Percentiles rank a stretch among this genome's conserved stretches.
Evolutionary conservation across 2,113 vertebrate species (phyloP).

Genomic region (Lutjanus erythropterus): DNA sequence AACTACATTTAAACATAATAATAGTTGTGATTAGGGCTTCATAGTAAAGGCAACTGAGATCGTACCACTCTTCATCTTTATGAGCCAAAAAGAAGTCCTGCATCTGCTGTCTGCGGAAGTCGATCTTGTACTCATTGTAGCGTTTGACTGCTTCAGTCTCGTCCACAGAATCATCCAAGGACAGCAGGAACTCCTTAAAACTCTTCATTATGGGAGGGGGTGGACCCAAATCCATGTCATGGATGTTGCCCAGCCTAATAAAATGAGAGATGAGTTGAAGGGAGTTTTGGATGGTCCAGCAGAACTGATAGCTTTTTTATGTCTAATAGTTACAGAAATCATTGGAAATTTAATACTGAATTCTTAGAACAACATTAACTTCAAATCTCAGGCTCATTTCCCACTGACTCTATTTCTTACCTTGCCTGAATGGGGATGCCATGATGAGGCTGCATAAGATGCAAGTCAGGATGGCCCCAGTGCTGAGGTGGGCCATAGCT

Average conservation of each 20-base stretch:
- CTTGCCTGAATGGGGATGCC: slow-evolving; percentile 94
- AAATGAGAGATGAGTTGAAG: background rate
- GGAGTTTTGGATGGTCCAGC: background rate
- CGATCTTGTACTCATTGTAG: slow-evolving; percentile 95
- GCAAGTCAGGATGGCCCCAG: slow-evolving; percentile 93
- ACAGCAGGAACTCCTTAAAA: slow-evolving; percentile 94
- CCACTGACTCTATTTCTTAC: slow-evolving; percentile 75
- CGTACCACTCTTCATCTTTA: slow-evolving; percentile 97
- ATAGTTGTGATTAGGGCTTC: background rate
- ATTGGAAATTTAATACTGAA: background rate
- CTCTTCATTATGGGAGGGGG: slow-evolving; percentile 92
- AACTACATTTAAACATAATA: slow-evolving; percentile 6
- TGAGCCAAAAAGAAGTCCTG: slow-evolving; percentile 96
- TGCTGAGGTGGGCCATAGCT: slow-evolving; percentile 93
- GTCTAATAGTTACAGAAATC: background rate
- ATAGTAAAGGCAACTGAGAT: slow-evolving; percentile 38
- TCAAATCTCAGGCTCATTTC: background rate
- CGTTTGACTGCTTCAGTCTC: slow-evolving; percentile 94
- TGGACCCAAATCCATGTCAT: slow-evolving; percentile 91
- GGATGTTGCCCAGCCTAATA: slow-evolving; percentile 90
- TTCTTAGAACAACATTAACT: background rate
- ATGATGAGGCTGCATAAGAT: slow-evolving; percentile 92
- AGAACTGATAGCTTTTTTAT: background rate
- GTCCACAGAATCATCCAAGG: slow-evolving; percentile 93
- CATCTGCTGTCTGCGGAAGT: slow-evolving; percentile 95